phyloP scores from a whole-genome alignment of 2,888 invertebrate genomes.

The Hypolimnas misippus region DNA sequence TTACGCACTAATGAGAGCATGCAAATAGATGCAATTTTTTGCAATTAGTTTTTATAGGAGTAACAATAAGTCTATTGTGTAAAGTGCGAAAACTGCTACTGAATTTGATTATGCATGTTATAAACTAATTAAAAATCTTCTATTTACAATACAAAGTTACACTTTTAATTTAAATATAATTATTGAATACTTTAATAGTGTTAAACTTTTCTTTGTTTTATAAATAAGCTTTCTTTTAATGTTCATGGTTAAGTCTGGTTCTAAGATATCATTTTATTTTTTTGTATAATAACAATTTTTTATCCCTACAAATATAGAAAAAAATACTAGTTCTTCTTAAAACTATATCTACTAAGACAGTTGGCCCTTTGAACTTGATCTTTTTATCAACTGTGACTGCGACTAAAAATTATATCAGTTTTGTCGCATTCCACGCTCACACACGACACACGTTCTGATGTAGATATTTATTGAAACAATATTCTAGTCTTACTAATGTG shows the following conservation, averaged over 20 bases:
- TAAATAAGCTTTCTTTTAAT: not conserved
- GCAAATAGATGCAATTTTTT: conserved; percentile 72
- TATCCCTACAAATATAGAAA: not conserved
- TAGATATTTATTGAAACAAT: conserved; percentile 14
- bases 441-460: conserved; percentile 46
- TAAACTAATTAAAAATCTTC: conserved; percentile 50
- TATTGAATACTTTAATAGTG: no score
- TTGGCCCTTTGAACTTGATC: conserved; percentile 81
- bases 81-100: conserved; percentile 58
- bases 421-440: conserved; percentile 69
- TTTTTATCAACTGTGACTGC: conserved; percentile 74
- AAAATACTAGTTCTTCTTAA: conserved; percentile 13
- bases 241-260: not conserved
- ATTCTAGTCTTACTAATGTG: conserved; percentile 7
- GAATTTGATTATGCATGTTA: conserved; percentile 62
- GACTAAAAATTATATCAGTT: conserved; percentile 72
- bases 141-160: not conserved
- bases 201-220: not conserved
- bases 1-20: conserved; percentile 59
- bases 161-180: no score
- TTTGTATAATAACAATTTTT: no score
- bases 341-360: conserved; percentile 53
- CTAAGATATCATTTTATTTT: not conserved
- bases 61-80: conserved; percentile 61
- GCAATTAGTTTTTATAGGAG: conserved; percentile 51